Percentiles rank a stretch among this genome's conserved stretches.
Conservation (phyloP, 2,113 vertebrate species). For the Catagonus wagneri region DNA sequence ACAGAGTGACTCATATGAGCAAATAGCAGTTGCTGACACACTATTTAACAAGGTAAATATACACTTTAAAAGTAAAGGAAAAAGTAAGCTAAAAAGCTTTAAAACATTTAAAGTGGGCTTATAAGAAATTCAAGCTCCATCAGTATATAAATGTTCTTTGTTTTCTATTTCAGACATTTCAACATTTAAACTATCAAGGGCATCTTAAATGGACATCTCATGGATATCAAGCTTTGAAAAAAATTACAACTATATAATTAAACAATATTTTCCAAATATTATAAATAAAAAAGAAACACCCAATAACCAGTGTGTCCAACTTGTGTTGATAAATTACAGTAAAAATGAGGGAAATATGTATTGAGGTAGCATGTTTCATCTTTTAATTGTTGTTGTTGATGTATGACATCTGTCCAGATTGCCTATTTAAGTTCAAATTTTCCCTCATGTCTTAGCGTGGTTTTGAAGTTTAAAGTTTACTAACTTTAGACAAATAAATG, state of each 20-base stretch:
- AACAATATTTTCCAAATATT: background rate
- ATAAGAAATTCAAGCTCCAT: background rate
- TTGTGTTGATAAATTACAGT: background rate
- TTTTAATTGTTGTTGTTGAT: background rate
- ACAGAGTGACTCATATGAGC: background rate
- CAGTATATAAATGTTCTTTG: background rate
- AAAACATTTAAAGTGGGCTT: background rate
- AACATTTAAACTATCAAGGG: background rate
- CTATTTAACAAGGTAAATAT: slow-evolving; percentile 54
- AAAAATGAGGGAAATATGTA: background rate
- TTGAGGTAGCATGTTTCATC: background rate
- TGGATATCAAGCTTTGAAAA: background rate
- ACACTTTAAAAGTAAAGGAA: slow-evolving; percentile 35
- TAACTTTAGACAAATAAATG: background rate
- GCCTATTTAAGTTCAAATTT: background rate
- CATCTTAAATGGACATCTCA: background rate
- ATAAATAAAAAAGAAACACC: background rate
- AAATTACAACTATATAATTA: background rate
- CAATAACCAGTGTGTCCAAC: background rate
- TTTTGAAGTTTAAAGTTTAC: background rate
- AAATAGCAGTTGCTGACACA: slow-evolving; percentile 33
- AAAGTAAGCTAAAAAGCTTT: background rate
- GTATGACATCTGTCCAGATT: background rate
- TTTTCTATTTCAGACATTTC: background rate
- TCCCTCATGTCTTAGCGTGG: background rate